Evolutionary conservation across 1,140 invertebrate species (phyloP).

Genomic region (Geopemphigus sp.): DNA sequence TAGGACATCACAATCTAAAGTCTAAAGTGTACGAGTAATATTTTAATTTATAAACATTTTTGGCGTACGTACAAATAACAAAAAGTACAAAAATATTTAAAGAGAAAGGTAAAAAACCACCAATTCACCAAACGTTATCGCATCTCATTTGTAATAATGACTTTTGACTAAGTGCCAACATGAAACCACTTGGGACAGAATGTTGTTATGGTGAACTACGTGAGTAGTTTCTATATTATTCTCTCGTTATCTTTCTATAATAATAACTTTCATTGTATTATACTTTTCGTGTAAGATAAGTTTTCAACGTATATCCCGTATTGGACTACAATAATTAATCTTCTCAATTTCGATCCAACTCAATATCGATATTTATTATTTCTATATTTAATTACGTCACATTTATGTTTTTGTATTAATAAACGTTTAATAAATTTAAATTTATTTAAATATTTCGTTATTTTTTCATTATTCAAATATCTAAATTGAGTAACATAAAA

Average conservation of each 20-base stretch:
- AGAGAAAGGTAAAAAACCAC: conserved; percentile 2
- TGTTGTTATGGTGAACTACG: not conserved
- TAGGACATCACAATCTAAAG: not conserved
- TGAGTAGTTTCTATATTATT: conserved; percentile 28
- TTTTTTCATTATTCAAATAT: not conserved
- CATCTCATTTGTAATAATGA: conserved; percentile 14
- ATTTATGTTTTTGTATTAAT: not conserved
- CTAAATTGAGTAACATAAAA: not conserved
- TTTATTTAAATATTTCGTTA: no score
- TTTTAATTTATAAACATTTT: conserved; percentile 24
- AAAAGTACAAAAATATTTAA: not conserved
- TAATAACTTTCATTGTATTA: conserved; percentile 1
- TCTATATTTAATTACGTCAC: not conserved
- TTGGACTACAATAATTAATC: not conserved
- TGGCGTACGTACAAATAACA: not conserved
- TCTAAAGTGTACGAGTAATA: not conserved
- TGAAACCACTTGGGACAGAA: conserved; percentile 5
- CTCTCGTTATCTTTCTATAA: not conserved
- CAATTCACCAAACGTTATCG: conserved; percentile 12
- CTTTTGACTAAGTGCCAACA: conserved; percentile 24
- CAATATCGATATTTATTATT: not conserved
- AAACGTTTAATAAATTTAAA: not conserved
- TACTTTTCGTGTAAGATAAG: not conserved
- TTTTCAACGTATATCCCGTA: not conserved
- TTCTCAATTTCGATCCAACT: not conserved